Evolutionary conservation across 2,888 invertebrate genomes (phyloP), one percentile per base, ranked within the genome.

Genomic region (Vandiemenella viatica): DNA sequence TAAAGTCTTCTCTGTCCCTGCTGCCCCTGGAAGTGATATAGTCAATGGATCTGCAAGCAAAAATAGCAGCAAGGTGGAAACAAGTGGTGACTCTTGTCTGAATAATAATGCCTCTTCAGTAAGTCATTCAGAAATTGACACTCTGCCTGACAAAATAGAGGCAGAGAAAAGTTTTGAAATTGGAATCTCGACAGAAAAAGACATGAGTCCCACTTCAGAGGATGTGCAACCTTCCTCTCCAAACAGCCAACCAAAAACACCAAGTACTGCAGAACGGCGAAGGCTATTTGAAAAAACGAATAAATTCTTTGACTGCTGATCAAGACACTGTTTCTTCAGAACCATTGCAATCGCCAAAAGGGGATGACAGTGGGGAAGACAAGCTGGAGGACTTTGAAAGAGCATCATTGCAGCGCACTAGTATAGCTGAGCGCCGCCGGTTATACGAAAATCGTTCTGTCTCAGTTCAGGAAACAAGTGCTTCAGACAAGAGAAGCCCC

Each of bases 1-100:
- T 63, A 83, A 84, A 62, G 83, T 86, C 19, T 86, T 87, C 64
- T 80, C 81, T 0, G 87, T 86, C 6, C 86, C 87, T 0, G 71
- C 78, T 2, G 84, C 79, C 1, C 85, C 85, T 0, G 77, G 73
- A 45, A 40, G 43, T 26, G 50, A 50, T 16, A 10, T 47, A n/a
- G 37, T 32, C 13, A 32, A 32, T 32, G 32, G 32, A 32, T n/a
- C n/a, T n/a, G n/a, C n/a, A n/a, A n/a, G n/a, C n/a, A n/a, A n/a
- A n/a, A n/a, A n/a, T n/a, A n/a, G n/a, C n/a, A n/a, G n/a, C n/a
- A n/a, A n/a, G n/a, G n/a, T n/a, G n/a, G n/a, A n/a, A n/a, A n/a
- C n/a, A n/a, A n/a, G n/a, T n/a, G n/a, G n/a, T n/a, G n/a, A n/a
- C n/a, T n/a, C n/a, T n/a, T n/a, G n/a, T n/a, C n/a, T n/a, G n/a